Percentiles rank a stretch among this genome's conserved stretches.
Evolutionary conservation across 2,797 vertebrate species (phyloP).

Genomic region (Remorina albescens): DNA sequence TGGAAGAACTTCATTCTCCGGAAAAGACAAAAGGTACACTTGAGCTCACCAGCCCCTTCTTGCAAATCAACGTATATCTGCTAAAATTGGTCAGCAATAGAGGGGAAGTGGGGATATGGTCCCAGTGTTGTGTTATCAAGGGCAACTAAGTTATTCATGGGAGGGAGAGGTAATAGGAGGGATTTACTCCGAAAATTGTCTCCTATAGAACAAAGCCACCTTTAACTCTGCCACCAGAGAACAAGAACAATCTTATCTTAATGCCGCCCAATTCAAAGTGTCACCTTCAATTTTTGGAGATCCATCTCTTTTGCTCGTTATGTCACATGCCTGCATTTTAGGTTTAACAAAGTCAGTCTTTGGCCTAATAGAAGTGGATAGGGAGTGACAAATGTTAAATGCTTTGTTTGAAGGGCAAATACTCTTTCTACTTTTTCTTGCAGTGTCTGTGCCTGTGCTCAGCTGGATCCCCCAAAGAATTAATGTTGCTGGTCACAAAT

Average conservation of each 20-base stretch:
- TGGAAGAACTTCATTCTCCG: slow-evolving; percentile 99
- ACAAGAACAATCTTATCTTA: slow-evolving; percentile 75
- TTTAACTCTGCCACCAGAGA: slow-evolving; percentile 70
- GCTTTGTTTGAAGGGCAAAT: slow-evolving; percentile 66
- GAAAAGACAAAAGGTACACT: slow-evolving; percentile 93
- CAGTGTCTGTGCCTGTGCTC: slow-evolving; percentile 1
- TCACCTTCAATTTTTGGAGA: slow-evolving; percentile 81
- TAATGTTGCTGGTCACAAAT: slow-evolving; percentile 5
- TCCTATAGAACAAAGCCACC: slow-evolving; percentile 70
- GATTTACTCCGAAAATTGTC: slow-evolving; percentile 75
- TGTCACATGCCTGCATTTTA: slow-evolving; percentile 72
- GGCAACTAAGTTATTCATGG: slow-evolving; percentile 72
- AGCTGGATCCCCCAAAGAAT: slow-evolving; percentile 1
- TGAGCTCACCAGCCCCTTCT: slow-evolving; percentile 31
- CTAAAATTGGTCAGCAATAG: slow-evolving; percentile 56
- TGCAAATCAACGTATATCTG: slow-evolving; percentile 57
- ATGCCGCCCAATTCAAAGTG: slow-evolving; percentile 76
- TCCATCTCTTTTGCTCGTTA: slow-evolving; percentile 62
- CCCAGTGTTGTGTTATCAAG: slow-evolving; percentile 70
- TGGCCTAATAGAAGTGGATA: slow-evolving; percentile 43
- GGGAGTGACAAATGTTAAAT: slow-evolving; percentile 58
- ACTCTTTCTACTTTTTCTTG: slow-evolving; percentile 22
- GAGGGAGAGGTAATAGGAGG: slow-evolving; percentile 60
- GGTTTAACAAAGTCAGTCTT: slow-evolving; percentile 57
- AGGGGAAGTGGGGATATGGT: slow-evolving; percentile 55